A percentile compares a stretch with the other conserved stretches of the same genome.
Conservation (phyloP, 1,140 invertebrate species). For the Caligus rogercresseyi region DNA sequence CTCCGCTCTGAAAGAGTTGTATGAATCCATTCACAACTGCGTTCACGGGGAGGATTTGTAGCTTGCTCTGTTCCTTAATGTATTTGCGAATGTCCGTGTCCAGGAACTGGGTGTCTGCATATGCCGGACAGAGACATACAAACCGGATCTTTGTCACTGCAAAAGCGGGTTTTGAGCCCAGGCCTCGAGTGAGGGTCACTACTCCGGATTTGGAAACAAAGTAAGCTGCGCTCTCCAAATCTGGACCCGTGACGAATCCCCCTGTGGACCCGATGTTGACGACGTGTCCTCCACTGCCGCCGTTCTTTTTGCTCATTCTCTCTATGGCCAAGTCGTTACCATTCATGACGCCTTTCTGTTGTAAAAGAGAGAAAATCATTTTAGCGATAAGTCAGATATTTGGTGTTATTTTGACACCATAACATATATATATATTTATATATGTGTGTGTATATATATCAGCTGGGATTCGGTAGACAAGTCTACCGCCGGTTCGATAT, state of each 20-base stretch:
- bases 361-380: not conserved
- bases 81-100: not conserved
- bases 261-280: not conserved
- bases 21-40: not conserved
- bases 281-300: not conserved
- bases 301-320: conserved; percentile 1
- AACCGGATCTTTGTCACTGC: not conserved
- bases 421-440: no score
- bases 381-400: no score
- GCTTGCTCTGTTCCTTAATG: not conserved
- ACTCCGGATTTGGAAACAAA: conserved; percentile 8
- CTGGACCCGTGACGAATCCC: not conserved
- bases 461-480: no score
- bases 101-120: not conserved
- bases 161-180: not conserved
- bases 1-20: not conserved
- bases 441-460: no score
- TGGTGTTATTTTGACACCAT: no score
- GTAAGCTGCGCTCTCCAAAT: not conserved
- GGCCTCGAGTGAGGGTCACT: not conserved
- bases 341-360: not conserved
- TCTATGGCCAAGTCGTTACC: conserved; percentile 1
- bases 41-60: not conserved
- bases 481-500: no score
- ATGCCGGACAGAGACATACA: not conserved